A percentile compares a stretch with the other conserved stretches of the same genome.
Evolutionary conservation across 1,140 invertebrate genomes (phyloP).

Genomic region (Brachystomella parvula): DNA sequence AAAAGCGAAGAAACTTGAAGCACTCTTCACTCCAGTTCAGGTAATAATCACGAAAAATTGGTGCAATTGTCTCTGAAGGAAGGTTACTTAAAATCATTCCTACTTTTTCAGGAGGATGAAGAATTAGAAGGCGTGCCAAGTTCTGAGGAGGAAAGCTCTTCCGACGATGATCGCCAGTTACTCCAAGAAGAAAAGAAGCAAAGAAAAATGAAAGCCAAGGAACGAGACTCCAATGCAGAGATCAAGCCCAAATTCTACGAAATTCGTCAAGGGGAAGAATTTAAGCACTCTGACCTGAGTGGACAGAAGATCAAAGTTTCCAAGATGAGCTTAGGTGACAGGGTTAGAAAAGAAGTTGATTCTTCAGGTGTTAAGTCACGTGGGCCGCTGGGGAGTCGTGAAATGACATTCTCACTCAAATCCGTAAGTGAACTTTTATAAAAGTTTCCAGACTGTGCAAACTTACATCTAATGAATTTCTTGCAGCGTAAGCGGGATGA

Average conservation of each 20-base stretch:
- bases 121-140: conserved; percentile 44
- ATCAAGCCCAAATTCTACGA: conserved; percentile 54
- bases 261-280: conserved; percentile 55
- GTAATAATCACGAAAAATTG: conserved; percentile 38
- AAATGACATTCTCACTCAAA: conserved; percentile 66
- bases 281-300: conserved; percentile 46
- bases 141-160: conserved; percentile 45
- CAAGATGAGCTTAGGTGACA: conserved; percentile 61
- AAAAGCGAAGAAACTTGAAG: conserved; percentile 51
- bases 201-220: conserved; percentile 51
- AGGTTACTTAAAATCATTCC: conserved; percentile 10
- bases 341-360: conserved; percentile 53
- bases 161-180: conserved; percentile 70
- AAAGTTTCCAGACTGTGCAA: conserved; percentile 13
- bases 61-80: background rate
- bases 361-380: conserved; percentile 48
- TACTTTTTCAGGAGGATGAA: conserved; percentile 31
- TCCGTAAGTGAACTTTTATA: conserved; percentile 44
- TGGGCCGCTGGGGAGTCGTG: conserved; percentile 58
- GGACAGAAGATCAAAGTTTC: conserved; percentile 37
- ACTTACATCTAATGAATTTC: conserved; percentile 4
- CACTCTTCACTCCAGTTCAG: conserved; percentile 49
- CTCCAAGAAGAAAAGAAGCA: conserved; percentile 70
- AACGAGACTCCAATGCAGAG: conserved; percentile 35
- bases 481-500: conserved; percentile 21